A percentile compares a stretch with the other conserved stretches of the same genome.
phyloP scores from a whole-genome alignment of 2,888 invertebrate genomes.

The Yponomeuta evonymella region DNA sequence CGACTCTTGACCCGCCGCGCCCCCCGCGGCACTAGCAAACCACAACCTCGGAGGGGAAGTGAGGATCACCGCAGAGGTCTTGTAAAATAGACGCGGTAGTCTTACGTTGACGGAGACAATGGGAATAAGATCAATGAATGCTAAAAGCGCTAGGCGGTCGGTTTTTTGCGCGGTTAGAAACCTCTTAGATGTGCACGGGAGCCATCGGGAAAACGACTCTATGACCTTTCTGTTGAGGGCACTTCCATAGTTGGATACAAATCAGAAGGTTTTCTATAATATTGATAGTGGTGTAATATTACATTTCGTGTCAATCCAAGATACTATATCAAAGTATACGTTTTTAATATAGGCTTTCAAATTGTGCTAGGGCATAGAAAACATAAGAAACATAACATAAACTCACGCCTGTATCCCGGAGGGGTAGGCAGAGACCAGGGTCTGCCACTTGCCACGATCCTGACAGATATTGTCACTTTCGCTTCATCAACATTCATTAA shows the following conservation, averaged over 20 bases:
- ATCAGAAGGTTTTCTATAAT: slow-evolving; percentile 22
- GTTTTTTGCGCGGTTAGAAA: slow-evolving; percentile 42
- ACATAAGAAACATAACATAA: too few relatives aligned
- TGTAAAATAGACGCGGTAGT: slow-evolving; percentile 11
- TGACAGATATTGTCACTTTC: too few relatives aligned
- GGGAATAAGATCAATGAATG: slow-evolving; percentile 44
- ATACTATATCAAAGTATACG: too few relatives aligned
- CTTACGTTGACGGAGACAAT: slow-evolving; percentile 23
- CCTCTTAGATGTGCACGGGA: slow-evolving; percentile 25
- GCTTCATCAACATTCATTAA: too few relatives aligned
- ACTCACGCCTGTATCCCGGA: too few relatives aligned
- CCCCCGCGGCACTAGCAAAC: background rate
- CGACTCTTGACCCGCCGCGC: slow-evolving; percentile 6
- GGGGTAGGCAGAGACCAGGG: too few relatives aligned
- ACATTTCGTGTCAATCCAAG: too few relatives aligned
- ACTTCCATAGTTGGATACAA: slow-evolving; percentile 23
- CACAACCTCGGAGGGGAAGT: background rate
- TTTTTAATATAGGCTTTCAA: too few relatives aligned
- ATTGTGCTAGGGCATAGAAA: too few relatives aligned
- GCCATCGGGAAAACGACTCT: slow-evolving; percentile 3
- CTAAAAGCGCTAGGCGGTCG: slow-evolving; percentile 26
- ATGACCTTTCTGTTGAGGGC: slow-evolving; percentile 32
- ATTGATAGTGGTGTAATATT: slow-evolving; percentile 24
- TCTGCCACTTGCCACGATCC: too few relatives aligned
- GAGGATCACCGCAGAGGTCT: background rate